Percentiles rank a stretch among this genome's conserved stretches.
Evolutionary conservation across 2,113 vertebrate species (phyloP).

Genomic region (Amphiprion percula): DNA sequence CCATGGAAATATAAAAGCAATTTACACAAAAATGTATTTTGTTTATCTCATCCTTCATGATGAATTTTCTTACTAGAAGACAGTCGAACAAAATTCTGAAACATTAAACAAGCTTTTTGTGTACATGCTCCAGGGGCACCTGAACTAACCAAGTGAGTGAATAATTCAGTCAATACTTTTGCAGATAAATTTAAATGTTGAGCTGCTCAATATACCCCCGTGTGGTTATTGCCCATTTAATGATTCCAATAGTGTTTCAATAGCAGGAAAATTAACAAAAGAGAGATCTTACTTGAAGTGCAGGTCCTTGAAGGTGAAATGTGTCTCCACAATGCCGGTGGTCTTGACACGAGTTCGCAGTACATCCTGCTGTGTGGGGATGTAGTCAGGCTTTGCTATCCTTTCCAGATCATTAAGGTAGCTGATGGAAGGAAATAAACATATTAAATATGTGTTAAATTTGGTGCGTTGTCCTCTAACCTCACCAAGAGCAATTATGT

Average conservation of each 20-base stretch:
- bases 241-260: background rate
- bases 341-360: constrained; percentile 97
- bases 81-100: background rate
- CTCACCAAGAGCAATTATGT: background rate
- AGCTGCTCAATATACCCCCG: background rate
- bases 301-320: constrained; percentile 99
- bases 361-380: constrained; percentile 97
- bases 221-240: background rate
- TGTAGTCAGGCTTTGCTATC: constrained; percentile 93
- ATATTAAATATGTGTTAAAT: background rate
- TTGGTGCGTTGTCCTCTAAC: background rate
- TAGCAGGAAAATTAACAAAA: background rate
- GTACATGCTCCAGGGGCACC: background rate
- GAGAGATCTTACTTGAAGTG: constrained; percentile 94
- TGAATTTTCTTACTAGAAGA: background rate
- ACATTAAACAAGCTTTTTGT: background rate
- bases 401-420: constrained; percentile 91
- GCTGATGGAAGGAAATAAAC: constrained; percentile 68
- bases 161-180: background rate
- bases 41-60: background rate
- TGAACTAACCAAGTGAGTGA: background rate
- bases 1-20: background rate
- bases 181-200: background rate
- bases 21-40: background rate
- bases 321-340: constrained; percentile 98